Evolutionary conservation across 2,797 vertebrate species (phyloP).

Genomic region (Pteronotus mesoamericanus): DNA sequence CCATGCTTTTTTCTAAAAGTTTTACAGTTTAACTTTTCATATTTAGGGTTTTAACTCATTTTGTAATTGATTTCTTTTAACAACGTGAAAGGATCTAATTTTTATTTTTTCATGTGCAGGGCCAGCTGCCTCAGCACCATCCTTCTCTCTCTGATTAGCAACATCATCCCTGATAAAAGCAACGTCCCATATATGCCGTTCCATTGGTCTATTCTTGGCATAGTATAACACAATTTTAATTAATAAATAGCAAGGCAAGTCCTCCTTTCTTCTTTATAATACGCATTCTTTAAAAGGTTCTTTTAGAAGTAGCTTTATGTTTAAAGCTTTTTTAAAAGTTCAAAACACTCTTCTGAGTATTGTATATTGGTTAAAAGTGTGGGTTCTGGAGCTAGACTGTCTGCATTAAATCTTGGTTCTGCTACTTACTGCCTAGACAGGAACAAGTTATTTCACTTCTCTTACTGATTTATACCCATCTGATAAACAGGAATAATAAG

Average conservation of each 20-base stretch:
- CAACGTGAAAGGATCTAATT: background rate
- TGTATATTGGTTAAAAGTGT: background rate
- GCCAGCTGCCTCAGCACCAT: background rate
- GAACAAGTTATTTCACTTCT: background rate
- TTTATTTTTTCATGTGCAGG: background rate
- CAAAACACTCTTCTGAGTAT: background rate
- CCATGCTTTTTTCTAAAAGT: slow-evolving; percentile 13
- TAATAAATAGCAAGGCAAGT: background rate
- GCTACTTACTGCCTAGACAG: background rate
- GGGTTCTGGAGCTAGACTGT: background rate
- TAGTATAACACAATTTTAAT: background rate
- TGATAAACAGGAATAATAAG: background rate
- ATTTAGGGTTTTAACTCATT: background rate
- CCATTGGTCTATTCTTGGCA: background rate
- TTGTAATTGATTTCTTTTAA: background rate
- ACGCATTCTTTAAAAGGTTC: background rate
- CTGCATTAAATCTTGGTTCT: background rate
- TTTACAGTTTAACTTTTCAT: background rate
- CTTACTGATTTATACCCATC: background rate
- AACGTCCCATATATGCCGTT: background rate
- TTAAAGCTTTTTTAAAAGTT: background rate
- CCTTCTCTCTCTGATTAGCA: background rate
- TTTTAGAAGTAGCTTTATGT: slow-evolving; percentile 1
- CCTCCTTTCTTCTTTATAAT: background rate
- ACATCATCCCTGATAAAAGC: background rate